phyloP scores from a whole-genome alignment of 2,888 invertebrate species.

The Trisateles emortualis region DNA sequence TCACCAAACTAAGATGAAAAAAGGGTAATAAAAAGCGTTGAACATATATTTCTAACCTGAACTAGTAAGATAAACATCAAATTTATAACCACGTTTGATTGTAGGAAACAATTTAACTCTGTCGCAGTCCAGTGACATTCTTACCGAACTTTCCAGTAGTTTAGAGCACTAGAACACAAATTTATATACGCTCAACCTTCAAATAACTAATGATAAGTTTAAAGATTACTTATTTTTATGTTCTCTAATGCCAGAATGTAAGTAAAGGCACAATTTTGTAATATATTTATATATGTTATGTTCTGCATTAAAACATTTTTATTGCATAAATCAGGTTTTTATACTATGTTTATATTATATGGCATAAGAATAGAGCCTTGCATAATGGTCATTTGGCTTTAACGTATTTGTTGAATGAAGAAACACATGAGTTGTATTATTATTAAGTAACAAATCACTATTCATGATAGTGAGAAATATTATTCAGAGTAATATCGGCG shows the following conservation, averaged over 20 bases:
- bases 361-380: too few species aligned
- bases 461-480: too few species aligned
- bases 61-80: conserved; percentile 94
- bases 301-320: too few species aligned
- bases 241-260: not conserved
- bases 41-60: conserved; percentile 89
- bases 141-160: conserved; percentile 92
- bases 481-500: too few species aligned
- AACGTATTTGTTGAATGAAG: too few species aligned
- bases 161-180: conserved; percentile 89
- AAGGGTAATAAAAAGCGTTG: conserved; percentile 31
- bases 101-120: conserved; percentile 94
- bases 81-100: conserved; percentile 93
- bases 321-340: too few species aligned
- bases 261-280: not conserved
- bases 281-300: too few species aligned
- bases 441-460: too few species aligned
- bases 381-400: too few species aligned
- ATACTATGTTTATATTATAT: too few species aligned
- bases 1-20: conserved; percentile 44
- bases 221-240: not conserved
- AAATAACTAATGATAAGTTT: not conserved
- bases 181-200: conserved; percentile 70
- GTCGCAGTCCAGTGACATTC: conserved; percentile 90
- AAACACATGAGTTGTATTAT: too few species aligned